phyloP scores from a whole-genome alignment of 1,140 invertebrate genomes.

The Portunus trituberculatus region DNA sequence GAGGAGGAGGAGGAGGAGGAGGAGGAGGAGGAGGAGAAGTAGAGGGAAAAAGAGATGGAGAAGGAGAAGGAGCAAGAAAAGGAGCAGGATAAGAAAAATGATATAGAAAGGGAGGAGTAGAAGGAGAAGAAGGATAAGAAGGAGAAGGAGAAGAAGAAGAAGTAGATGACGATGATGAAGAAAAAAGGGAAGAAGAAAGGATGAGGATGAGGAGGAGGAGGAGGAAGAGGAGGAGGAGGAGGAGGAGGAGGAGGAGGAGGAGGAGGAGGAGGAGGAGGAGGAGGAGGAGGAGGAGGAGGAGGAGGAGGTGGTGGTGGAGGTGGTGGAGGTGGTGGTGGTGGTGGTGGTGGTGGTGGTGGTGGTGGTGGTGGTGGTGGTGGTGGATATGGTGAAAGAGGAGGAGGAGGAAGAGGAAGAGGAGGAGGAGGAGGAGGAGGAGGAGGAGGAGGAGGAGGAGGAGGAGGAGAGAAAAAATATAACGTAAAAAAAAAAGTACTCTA shows the following conservation, averaged over 20 bases:
- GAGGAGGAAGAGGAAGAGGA: not conserved
- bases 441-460: too few species aligned
- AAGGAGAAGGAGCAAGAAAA: not conserved
- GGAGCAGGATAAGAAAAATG: not conserved
- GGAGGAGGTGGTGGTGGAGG: not conserved
- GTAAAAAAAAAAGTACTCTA: too few species aligned
- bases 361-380: too few species aligned
- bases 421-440: too few species aligned
- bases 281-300: not conserved
- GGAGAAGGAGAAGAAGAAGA: not conserved
- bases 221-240: too few species aligned
- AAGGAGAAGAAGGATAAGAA: not conserved
- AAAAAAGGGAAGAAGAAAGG: not conserved
- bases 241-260: too few species aligned
- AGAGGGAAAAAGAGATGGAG: not conserved
- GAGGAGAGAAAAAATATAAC: too few species aligned
- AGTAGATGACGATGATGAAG: too few species aligned
- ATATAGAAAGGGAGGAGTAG: not conserved
- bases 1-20: slow-evolving; percentile 16
- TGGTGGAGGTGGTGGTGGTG: not conserved
- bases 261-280: not conserved
- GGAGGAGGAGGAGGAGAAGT: slow-evolving; percentile 4
- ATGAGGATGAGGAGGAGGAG: too few species aligned
- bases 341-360: too few species aligned
- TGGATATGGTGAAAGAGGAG: not conserved